Evolutionary conservation across 2,113 vertebrate species (phyloP).

Genomic region (Paradoxurus hermaphroditus): DNA sequence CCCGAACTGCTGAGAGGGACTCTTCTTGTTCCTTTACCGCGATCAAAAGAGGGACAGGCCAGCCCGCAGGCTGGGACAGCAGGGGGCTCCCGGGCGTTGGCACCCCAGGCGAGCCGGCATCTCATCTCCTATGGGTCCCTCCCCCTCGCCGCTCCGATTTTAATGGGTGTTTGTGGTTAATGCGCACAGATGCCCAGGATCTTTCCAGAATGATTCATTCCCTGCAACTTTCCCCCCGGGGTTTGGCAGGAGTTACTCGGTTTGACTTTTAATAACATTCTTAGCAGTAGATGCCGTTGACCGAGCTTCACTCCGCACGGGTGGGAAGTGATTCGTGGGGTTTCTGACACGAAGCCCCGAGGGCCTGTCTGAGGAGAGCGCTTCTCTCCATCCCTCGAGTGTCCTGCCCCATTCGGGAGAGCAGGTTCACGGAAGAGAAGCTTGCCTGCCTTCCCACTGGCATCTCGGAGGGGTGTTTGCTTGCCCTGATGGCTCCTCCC

Average conservation of each 20-base stretch:
- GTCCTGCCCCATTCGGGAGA: neutral
- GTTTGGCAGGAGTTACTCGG: neutral
- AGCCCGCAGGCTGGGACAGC: neutral
- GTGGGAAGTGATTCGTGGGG: neutral
- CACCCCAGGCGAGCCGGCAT: neutral
- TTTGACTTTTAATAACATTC: constrained; percentile 39
- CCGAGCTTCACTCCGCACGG: neutral
- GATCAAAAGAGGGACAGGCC: neutral
- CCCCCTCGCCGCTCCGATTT: rapidly evolving
- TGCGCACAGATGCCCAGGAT: neutral
- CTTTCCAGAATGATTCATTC: constrained; percentile 7
- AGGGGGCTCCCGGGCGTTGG: neutral
- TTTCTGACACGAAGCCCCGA: neutral
- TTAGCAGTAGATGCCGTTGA: neutral
- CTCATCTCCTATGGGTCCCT: rapidly evolving
- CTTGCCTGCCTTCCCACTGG: neutral
- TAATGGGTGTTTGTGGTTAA: neutral
- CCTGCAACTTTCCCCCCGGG: neutral
- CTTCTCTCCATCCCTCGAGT: neutral
- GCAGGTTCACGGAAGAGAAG: neutral
- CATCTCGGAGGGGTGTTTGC: neutral
- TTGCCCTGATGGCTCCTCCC: neutral
- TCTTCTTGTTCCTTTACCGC: neutral
- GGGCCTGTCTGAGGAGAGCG: neutral
- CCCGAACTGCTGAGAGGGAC: neutral